phyloP scores from a whole-genome alignment of 2,888 invertebrate species.

The Napeogenes sylphis region DNA sequence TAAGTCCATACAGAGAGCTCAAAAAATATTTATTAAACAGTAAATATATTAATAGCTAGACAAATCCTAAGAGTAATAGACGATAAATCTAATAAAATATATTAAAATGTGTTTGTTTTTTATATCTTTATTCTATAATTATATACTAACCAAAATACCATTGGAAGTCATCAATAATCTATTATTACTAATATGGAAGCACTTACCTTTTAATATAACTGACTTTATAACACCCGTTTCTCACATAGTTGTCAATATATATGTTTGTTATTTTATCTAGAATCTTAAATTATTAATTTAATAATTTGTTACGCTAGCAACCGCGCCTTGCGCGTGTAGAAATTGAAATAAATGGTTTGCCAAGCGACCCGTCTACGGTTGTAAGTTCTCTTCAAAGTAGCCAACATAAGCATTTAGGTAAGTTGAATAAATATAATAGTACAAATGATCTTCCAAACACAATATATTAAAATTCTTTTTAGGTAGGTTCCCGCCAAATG shows the following conservation, averaged over 20 bases:
- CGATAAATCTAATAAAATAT: no score
- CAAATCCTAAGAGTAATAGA: no score
- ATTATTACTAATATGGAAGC: background rate
- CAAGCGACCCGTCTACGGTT: slow-evolving; percentile 35
- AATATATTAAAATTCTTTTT: no score
- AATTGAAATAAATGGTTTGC: slow-evolving; percentile 50
- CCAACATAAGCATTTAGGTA: slow-evolving; percentile 19
- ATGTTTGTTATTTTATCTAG: background rate
- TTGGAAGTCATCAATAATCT: background rate
- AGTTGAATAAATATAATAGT: slow-evolving; percentile 9
- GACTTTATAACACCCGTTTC: background rate
- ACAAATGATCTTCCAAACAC: background rate
- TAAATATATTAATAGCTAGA: no score
- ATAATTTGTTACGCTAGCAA: slow-evolving; percentile 34
- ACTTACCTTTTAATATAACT: slow-evolving; percentile 1
- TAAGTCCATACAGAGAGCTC: no score
- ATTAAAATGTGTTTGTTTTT: no score
- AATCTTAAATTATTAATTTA: slow-evolving; percentile 22
- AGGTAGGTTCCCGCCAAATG: no score
- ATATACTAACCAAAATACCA: no score
- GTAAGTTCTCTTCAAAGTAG: slow-evolving; percentile 32
- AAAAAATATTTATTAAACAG: no score
- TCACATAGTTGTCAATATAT: background rate
- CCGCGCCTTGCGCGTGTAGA: slow-evolving; percentile 47
- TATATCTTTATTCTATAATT: no score